Conservation (phyloP, 1,140 invertebrate species). For the Drosophila serrata region DNA sequence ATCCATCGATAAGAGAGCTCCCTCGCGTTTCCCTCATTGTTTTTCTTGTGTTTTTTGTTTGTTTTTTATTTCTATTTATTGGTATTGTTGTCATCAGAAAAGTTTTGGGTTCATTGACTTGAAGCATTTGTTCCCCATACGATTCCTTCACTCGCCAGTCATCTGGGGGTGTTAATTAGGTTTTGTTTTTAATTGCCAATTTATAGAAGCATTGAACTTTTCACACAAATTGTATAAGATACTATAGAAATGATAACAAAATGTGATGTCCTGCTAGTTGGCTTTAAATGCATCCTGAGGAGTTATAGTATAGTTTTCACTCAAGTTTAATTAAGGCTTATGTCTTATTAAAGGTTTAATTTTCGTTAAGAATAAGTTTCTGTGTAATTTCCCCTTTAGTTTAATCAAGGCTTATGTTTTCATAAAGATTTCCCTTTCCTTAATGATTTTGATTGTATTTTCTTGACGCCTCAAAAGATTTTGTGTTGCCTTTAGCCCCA, state of each 20-base stretch:
- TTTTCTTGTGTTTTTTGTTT: too few relatives aligned
- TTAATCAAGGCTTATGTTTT: neutral
- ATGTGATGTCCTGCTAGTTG: neutral
- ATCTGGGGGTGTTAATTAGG: constrained; percentile 73
- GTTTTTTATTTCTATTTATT: constrained; percentile 7
- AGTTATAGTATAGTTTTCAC: neutral
- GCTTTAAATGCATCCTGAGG: neutral
- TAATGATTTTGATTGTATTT: constrained; percentile 2
- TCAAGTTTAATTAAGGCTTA: too few relatives aligned
- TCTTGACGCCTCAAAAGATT: constrained; percentile 17
- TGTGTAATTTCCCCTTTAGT: neutral
- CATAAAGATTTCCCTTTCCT: neutral
- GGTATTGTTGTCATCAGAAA: constrained; percentile 38
- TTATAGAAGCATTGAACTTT: constrained; percentile 49
- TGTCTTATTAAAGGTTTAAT: too few relatives aligned
- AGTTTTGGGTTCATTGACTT: constrained; percentile 72
- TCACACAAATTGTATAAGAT: neutral
- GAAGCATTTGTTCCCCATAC: constrained; percentile 48
- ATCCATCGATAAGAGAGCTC: constrained; percentile 33
- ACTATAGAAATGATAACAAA: neutral
- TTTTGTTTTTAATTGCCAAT: constrained; percentile 80
- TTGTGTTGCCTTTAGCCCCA: constrained; percentile 1
- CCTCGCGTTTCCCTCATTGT: neutral
- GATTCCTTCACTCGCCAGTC: constrained; percentile 28
- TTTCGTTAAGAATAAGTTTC: neutral